Evolutionary conservation across 2,888 invertebrate genomes (phyloP).

Genomic region (Troglohyphantes excavatus): DNA sequence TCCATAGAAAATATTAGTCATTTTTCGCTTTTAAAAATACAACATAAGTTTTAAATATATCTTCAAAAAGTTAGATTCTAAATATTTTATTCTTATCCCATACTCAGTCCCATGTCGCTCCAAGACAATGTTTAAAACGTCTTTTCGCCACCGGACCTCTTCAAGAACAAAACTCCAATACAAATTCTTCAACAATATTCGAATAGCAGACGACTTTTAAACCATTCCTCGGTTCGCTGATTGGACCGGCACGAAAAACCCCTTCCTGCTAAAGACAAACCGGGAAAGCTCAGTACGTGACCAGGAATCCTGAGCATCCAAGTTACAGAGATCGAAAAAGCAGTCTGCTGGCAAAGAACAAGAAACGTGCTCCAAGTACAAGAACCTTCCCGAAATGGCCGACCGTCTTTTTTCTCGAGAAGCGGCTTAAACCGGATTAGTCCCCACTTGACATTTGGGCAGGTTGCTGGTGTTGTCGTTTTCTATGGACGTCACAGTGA

Average conservation of each 20-base stretch:
- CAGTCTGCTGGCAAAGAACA: slow-evolving; percentile 19
- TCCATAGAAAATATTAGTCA: too few relatives aligned
- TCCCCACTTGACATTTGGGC: slow-evolving; percentile 48
- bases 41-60: too few relatives aligned
- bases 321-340: not conserved
- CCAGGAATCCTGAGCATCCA: not conserved
- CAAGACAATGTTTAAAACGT: too few relatives aligned
- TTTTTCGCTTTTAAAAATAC: too few relatives aligned
- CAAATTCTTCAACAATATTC: not conserved
- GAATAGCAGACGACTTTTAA: slow-evolving; percentile 12
- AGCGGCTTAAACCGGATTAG: slow-evolving; percentile 38
- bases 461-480: slow-evolving; percentile 28
- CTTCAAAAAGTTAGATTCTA: too few relatives aligned
- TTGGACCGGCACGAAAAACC: slow-evolving; percentile 22
- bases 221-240: slow-evolving; percentile 12
- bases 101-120: too few relatives aligned
- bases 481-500: slow-evolving; percentile 1
- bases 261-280: not conserved
- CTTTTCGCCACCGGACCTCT: too few relatives aligned
- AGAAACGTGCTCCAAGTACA: slow-evolving; percentile 23
- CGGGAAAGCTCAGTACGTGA: slow-evolving; percentile 22
- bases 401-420: not conserved
- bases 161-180: not conserved
- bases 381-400: not conserved
- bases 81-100: too few relatives aligned